A percentile compares a stretch with the other conserved stretches of the same genome.
Evolutionary conservation across 2,797 vertebrate genomes (phyloP).

Genomic region (Erethizon dorsatum): DNA sequence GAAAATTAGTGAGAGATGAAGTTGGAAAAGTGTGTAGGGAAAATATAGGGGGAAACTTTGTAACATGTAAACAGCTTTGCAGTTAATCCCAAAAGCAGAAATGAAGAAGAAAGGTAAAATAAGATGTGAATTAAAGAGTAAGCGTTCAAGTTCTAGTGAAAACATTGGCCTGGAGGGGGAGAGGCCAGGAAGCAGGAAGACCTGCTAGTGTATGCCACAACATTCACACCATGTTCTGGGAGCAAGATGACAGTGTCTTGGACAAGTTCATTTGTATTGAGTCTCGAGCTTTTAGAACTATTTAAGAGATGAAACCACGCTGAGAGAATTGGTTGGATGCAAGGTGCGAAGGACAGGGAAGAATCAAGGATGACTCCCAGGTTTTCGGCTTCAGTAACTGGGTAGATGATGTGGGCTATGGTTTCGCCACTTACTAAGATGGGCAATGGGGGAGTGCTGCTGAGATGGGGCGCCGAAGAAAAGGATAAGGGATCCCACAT

Average conservation of each 20-base stretch:
- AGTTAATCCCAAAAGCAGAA: neutral
- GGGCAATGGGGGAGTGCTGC: neutral
- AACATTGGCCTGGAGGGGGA: neutral
- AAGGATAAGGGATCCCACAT: neutral
- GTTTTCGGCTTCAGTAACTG: neutral
- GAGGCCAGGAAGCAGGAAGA: neutral
- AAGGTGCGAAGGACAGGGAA: neutral
- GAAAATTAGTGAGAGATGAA: neutral
- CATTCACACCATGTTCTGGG: neutral
- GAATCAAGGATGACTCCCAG: neutral
- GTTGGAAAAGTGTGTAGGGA: neutral
- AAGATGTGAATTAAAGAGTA: conserved; percentile 16
- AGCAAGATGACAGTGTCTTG: neutral
- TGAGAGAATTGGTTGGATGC: neutral
- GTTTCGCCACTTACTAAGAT: neutral
- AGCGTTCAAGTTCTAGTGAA: neutral
- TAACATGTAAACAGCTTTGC: neutral
- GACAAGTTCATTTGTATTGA: neutral
- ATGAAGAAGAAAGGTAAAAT: conserved; percentile 10
- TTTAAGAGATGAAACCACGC: neutral
- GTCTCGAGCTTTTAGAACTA: neutral
- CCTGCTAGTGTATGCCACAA: too few relatives aligned
- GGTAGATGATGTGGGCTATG: neutral
- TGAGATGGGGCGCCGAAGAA: neutral
- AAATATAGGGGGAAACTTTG: neutral